These are phyloP conservation scores for Ectropis crepuscularia DNA, from an alignment of 2,888 invertebrate genomes.

Conservation along the genomic window DNA sequence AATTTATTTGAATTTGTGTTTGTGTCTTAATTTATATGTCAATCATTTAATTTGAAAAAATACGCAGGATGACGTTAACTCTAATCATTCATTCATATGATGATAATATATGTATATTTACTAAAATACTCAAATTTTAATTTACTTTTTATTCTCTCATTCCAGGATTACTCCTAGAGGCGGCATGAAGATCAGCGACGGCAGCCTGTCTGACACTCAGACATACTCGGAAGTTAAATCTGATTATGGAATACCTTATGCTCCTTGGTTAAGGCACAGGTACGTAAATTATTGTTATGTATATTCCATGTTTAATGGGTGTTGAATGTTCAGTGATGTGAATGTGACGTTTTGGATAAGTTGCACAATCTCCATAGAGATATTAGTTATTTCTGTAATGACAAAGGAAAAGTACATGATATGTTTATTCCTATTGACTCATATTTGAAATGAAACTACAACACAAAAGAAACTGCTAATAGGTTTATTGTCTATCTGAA, in stretches of 20 bases:
- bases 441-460: no score
- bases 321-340: constrained; percentile 37
- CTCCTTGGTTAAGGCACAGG: constrained; percentile 95
- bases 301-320: constrained; percentile 20
- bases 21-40: no score
- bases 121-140: no score
- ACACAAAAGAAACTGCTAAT: no score
- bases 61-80: no score
- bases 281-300: constrained; percentile 51
- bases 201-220: constrained; percentile 94
- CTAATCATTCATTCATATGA: no score
- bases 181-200: constrained; percentile 88
- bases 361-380: neutral
- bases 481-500: no score
- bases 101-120: no score
- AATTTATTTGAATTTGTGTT: no score
- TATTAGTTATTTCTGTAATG: neutral
- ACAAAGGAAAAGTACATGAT: neutral
- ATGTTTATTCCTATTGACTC: neutral
- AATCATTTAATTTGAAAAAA: no score
- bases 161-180: constrained; percentile 79
- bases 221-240: constrained; percentile 89
- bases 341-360: constrained; percentile 17
- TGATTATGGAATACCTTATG: constrained; percentile 92
- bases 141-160: constrained; percentile 33